A percentile compares a stretch with the other conserved stretches of the same genome.
Conservation (phyloP, 2,113 vertebrate species). For the Anhinga anhinga region DNA sequence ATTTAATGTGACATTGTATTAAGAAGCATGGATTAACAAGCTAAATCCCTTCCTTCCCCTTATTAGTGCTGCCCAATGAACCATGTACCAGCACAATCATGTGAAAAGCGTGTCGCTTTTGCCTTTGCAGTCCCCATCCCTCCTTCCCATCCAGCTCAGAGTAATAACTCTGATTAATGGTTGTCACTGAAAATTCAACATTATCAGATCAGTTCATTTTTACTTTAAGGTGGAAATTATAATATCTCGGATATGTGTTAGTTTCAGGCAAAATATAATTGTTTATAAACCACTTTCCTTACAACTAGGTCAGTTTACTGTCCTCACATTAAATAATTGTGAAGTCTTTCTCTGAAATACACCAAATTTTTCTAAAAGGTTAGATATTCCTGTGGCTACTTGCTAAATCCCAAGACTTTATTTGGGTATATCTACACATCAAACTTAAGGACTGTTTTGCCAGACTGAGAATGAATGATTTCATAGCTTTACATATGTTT, state of each 20-base stretch:
- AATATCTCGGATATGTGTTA: not conserved
- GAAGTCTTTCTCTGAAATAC: not conserved
- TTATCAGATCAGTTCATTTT: not conserved
- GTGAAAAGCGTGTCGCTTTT: not conserved
- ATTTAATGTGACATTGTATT: slow-evolving; percentile 32
- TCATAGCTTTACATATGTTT: not conserved
- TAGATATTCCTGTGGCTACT: not conserved
- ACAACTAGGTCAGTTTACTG: not conserved
- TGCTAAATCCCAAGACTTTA: not conserved
- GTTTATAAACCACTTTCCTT: not conserved
- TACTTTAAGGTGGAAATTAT: not conserved
- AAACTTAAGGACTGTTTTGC: not conserved
- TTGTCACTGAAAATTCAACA: not conserved
- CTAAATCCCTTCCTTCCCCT: slow-evolving; percentile 58
- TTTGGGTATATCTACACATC: not conserved
- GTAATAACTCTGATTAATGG: not conserved
- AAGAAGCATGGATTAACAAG: slow-evolving; percentile 43
- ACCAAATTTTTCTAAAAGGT: not conserved
- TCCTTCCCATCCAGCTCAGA: not conserved
- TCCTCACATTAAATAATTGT: not conserved
- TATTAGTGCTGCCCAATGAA: slow-evolving; percentile 32
- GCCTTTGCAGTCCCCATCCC: not conserved
- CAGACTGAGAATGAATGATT: not conserved
- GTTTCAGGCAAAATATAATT: not conserved
- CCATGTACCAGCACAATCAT: not conserved